phyloP scores from a whole-genome alignment of 1,140 invertebrate species.

The Pissodes strobi region DNA sequence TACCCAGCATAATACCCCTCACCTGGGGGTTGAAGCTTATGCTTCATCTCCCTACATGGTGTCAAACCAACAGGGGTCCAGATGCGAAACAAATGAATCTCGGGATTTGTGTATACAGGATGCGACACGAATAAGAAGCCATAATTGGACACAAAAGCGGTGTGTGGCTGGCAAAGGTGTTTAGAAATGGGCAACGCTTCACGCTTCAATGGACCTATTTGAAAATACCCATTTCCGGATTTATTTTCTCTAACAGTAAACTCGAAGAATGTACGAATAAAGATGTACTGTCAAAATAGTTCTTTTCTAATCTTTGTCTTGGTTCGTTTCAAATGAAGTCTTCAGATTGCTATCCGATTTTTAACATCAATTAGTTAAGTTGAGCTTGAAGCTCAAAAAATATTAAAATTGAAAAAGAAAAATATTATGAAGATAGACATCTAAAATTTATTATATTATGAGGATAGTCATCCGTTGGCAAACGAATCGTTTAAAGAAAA shows the following conservation, averaged over 20 bases:
- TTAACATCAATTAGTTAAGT: too few species aligned
- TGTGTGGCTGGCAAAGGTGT: conserved; percentile 12
- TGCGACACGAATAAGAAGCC: conserved; percentile 22
- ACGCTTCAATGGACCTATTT: conserved; percentile 3
- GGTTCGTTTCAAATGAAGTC: too few species aligned
- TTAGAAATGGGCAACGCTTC: conserved; percentile 4
- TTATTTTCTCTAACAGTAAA: neutral
- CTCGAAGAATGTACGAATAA: neutral
- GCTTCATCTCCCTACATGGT: conserved; percentile 16
- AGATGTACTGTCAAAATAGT: conserved; percentile 13
- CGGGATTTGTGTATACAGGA: conserved; percentile 21
- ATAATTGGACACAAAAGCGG: conserved; percentile 19
- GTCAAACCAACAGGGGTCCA: conserved; percentile 2
- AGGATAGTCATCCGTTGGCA: too few species aligned
- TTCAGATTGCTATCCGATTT: too few species aligned
- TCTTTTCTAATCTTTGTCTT: too few species aligned
- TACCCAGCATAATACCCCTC: conserved; percentile 10
- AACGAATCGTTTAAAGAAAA: too few species aligned
- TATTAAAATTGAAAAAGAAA: too few species aligned
- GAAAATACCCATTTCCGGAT: conserved; percentile 4
- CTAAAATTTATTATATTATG: too few species aligned
- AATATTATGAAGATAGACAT: too few species aligned
- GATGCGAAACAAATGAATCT: conserved; percentile 8
- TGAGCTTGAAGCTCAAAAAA: too few species aligned
- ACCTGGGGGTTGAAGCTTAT: conserved; percentile 22